Conservation (phyloP, 2,888 invertebrate genomes). For the Ctenicera cuprea region DNA sequence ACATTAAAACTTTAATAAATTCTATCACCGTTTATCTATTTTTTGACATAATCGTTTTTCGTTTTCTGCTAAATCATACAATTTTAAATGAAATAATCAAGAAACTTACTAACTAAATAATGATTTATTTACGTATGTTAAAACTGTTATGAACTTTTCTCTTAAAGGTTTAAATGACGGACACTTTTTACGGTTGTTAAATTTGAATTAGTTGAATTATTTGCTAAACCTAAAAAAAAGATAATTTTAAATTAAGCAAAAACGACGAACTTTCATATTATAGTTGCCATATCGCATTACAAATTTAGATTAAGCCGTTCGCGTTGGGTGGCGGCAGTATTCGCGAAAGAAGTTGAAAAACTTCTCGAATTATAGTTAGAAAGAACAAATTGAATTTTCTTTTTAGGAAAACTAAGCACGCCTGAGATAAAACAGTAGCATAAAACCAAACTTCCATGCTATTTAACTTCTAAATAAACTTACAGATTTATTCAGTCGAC, state of each 20-base stretch:
- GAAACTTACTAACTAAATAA: too few relatives aligned
- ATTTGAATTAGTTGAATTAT: too few relatives aligned
- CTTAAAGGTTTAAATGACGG: too few relatives aligned
- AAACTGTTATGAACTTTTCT: too few relatives aligned
- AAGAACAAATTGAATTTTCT: slow-evolving; percentile 24
- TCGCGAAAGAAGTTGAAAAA: slow-evolving; percentile 21
- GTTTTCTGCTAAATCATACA: too few relatives aligned
- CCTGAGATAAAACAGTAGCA: slow-evolving; percentile 16
- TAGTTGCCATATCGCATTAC: slow-evolving; percentile 14
- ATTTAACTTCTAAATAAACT: slow-evolving; percentile 1
- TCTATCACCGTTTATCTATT: too few relatives aligned
- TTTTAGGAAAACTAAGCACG: slow-evolving; percentile 10
- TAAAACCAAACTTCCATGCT: slow-evolving; percentile 4
- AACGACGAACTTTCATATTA: slow-evolving; percentile 11
- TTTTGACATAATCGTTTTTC: too few relatives aligned
- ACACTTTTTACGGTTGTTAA: too few relatives aligned
- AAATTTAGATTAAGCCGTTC: slow-evolving; percentile 16
- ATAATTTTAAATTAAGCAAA: slow-evolving; percentile 5
- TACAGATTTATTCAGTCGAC: slow-evolving; percentile 3
- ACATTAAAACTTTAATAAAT: too few relatives aligned
- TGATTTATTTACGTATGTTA: too few relatives aligned
- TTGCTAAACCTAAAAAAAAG: neutral
- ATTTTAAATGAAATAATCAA: too few relatives aligned
- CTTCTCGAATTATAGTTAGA: slow-evolving; percentile 25
- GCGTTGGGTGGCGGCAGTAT: slow-evolving; percentile 12